A percentile compares a stretch with the other conserved stretches of the same genome.
Evolutionary conservation across 2,888 invertebrate genomes (phyloP).

Genomic region (Maniola hyperantus): DNA sequence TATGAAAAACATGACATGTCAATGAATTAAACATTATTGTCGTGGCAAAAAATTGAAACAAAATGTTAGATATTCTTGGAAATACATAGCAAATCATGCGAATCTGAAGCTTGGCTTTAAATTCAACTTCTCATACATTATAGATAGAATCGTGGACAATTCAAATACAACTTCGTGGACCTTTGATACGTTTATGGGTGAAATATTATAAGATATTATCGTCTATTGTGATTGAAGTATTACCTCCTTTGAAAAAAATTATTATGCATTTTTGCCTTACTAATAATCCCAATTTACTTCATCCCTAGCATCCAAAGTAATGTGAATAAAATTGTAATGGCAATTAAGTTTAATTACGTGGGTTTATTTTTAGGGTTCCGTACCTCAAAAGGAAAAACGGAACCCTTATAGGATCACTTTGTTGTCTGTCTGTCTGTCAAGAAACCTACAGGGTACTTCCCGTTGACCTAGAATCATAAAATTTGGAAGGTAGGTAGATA

Average conservation of each 20-base stretch:
- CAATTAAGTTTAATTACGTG: no score
- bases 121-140: constrained; percentile 34
- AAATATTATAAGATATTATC: constrained; percentile 20
- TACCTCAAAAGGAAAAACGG: no score
- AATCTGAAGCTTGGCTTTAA: constrained; percentile 26
- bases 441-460: no score
- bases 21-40: constrained; percentile 34
- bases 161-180: constrained; percentile 20
- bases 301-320: no score
- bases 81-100: constrained; percentile 24
- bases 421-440: no score
- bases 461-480: no score
- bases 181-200: constrained; percentile 24
- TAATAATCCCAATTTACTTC: no score
- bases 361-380: no score
- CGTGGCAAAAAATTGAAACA: constrained; percentile 25
- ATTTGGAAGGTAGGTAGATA: no score
- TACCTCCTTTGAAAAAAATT: neutral
- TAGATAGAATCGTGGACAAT: constrained; percentile 30
- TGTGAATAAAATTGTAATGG: no score
- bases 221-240: constrained; percentile 20
- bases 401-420: no score
- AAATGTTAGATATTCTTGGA: constrained; percentile 22
- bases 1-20: constrained; percentile 32
- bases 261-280: no score